These are phyloP conservation scores for Coryphaenoides rupestris DNA, from an alignment of 2,113 vertebrate species.

Conservation along the genomic window DNA sequence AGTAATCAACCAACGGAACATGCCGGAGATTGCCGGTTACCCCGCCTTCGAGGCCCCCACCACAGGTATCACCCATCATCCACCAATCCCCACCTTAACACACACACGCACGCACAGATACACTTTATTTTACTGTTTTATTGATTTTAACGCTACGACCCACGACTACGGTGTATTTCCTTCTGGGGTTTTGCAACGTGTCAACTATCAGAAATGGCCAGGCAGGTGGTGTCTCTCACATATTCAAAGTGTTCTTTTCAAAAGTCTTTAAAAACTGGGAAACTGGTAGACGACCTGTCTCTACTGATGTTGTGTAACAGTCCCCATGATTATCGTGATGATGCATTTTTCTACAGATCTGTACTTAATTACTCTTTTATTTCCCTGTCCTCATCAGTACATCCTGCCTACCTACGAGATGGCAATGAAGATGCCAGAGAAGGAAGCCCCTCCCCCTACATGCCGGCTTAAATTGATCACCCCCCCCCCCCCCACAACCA, in stretches of 20 bases:
- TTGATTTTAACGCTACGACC: background rate
- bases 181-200: background rate
- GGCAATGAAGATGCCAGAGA: constrained; percentile 97
- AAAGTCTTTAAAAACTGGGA: too few species aligned
- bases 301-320: too few species aligned
- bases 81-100: background rate
- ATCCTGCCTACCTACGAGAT: constrained; percentile 96
- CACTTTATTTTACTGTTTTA: background rate
- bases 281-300: too few species aligned
- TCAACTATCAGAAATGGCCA: constrained; percentile 19
- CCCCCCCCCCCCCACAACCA: constrained; percentile 19
- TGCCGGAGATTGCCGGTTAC: constrained; percentile 89
- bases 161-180: background rate
- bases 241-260: too few species aligned
- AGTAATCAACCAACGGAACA: constrained; percentile 94
- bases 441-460: constrained; percentile 89
- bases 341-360: too few species aligned
- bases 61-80: constrained; percentile 83
- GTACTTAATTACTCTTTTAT: background rate
- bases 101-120: background rate
- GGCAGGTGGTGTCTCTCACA: constrained; percentile 34
- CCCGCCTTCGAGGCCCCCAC: constrained; percentile 90
- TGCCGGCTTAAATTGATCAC: constrained; percentile 70
- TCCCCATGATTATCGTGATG: too few species aligned
- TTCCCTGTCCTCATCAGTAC: constrained; percentile 73